Percentiles rank a stretch among this genome's conserved stretches.
These are phyloP conservation scores for Cylloceria caligata DNA, from an alignment of 2,888 invertebrate species.

Conservation along the genomic window DNA sequence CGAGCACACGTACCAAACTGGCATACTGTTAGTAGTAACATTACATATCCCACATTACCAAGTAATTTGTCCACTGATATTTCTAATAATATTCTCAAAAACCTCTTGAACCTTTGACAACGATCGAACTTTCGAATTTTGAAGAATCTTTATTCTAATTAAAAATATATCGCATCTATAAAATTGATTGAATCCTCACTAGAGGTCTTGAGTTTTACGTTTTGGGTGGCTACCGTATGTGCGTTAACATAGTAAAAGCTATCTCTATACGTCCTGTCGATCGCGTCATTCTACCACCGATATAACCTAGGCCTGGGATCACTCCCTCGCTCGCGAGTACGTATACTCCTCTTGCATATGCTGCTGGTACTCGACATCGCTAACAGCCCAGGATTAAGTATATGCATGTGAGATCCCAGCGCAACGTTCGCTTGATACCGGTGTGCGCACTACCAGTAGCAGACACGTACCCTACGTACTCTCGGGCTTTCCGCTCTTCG, in stretches of 20 bases:
- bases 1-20: too few species aligned
- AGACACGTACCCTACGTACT: constrained; percentile 35
- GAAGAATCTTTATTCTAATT: neutral
- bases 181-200: neutral
- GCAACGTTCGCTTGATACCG: constrained; percentile 44
- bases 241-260: neutral
- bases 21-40: too few species aligned
- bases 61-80: too few species aligned
- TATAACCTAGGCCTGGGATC: constrained; percentile 28
- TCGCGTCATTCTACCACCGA: constrained; percentile 44
- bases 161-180: neutral
- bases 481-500: neutral
- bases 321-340: neutral
- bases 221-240: neutral
- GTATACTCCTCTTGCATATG: neutral
- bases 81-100: neutral
- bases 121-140: neutral
- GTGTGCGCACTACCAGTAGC: constrained; percentile 30
- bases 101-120: neutral
- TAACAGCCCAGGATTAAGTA: constrained; percentile 42
- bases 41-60: too few species aligned
- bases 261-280: neutral
- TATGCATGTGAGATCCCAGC: constrained; percentile 42
- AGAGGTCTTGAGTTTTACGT: neutral
- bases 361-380: constrained; percentile 28